Percentiles rank a stretch among this genome's conserved stretches.
Evolutionary conservation across 2,888 invertebrate species (phyloP).

Genomic region (Scaptomyza flava): DNA sequence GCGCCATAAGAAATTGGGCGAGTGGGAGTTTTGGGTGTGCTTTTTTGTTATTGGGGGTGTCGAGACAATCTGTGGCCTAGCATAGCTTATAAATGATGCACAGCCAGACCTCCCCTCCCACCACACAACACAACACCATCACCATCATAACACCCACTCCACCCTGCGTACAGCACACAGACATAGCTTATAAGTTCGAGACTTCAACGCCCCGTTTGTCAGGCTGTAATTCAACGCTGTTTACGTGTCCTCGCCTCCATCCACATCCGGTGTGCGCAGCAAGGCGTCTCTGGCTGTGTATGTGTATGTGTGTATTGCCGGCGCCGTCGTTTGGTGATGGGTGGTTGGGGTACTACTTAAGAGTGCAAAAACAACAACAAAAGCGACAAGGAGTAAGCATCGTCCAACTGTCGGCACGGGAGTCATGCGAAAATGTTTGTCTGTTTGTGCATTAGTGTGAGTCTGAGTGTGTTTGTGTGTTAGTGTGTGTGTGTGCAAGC

Average conservation of each 20-base stretch:
- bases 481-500: conserved; percentile 35
- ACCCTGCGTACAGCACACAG: conserved; percentile 33
- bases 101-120: conserved; percentile 39
- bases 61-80: conserved; percentile 79
- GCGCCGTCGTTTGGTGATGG: conserved; percentile 11
- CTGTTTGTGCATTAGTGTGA: conserved; percentile 24
- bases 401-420: conserved; percentile 64
- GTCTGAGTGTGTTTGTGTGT: conserved; percentile 26
- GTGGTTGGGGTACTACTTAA: conserved; percentile 53
- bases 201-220: conserved; percentile 78
- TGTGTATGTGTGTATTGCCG: conserved; percentile 11
- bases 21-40: conserved; percentile 5
- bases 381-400: conserved; percentile 37
- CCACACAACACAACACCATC: too few species aligned
- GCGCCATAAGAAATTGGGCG: conserved; percentile 24
- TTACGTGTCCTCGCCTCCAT: conserved; percentile 61
- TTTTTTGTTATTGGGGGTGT: conserved; percentile 32
- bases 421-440: conserved; percentile 61
- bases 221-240: conserved; percentile 77
- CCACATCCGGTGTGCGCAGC: conserved; percentile 46
- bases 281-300: conserved; percentile 26
- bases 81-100: conserved; percentile 79
- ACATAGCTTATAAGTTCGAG: conserved; percentile 76
- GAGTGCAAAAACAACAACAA: conserved; percentile 53
- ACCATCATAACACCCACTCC: conserved; percentile 4